phyloP scores from a whole-genome alignment of 2,113 vertebrate genomes.

The Hydrolagus affinis region DNA sequence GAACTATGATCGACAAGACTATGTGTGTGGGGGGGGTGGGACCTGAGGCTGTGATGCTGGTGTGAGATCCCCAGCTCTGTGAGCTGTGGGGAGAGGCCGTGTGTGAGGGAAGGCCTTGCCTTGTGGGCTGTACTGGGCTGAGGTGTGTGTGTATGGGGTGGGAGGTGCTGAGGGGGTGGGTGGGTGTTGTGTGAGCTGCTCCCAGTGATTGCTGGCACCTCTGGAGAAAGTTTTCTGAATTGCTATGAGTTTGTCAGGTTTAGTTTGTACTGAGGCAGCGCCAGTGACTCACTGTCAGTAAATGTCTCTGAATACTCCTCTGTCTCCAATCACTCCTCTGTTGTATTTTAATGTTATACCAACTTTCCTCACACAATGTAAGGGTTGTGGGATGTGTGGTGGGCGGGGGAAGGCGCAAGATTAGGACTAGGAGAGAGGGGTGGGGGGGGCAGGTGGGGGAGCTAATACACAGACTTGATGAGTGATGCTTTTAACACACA shows the following conservation, averaged over 20 bases:
- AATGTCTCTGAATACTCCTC: too few relatives aligned
- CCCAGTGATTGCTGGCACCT: constrained; percentile 39
- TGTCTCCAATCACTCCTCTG: too few relatives aligned
- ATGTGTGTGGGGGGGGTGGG: neutral
- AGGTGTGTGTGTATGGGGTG: neutral
- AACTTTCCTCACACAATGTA: too few relatives aligned
- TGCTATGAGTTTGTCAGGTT: constrained; percentile 50
- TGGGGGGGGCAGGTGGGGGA: constrained; percentile 31
- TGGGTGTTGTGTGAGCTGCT: constrained; percentile 34
- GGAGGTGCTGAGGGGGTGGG: neutral
- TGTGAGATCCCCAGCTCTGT: neutral
- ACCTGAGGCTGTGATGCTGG: neutral
- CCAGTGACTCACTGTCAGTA: too few relatives aligned
- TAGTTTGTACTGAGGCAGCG: constrained; percentile 6
- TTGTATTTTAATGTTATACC: too few relatives aligned
- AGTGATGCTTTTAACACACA: too few relatives aligned
- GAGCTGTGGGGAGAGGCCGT: neutral
- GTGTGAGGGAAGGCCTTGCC: too few relatives aligned
- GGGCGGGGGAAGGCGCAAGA: too few relatives aligned
- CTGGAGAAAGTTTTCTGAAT: constrained; percentile 33
- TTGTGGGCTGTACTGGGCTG: too few relatives aligned
- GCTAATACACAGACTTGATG: constrained; percentile 4
- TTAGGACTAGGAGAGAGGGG: constrained; percentile 34
- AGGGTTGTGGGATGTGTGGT: too few relatives aligned
- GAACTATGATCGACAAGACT: neutral